A percentile compares a stretch with the other conserved stretches of the same genome.
Conservation (phyloP, 2,797 vertebrate species). For the Mus minutoides region DNA sequence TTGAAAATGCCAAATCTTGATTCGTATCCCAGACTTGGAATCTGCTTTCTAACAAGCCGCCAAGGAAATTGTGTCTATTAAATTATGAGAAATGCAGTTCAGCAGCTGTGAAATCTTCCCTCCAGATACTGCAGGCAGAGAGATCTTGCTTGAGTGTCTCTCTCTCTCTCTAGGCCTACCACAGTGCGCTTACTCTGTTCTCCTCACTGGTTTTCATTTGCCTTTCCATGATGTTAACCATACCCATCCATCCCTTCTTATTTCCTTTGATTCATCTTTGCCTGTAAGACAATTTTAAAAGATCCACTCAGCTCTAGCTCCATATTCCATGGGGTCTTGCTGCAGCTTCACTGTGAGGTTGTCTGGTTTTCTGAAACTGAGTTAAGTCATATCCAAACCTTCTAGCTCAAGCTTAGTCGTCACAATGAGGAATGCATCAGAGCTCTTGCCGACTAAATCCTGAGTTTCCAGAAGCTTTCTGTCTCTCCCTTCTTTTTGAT, state of each 20-base stretch:
- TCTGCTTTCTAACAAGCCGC: conserved; percentile 33
- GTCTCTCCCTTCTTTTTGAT: conserved; percentile 50
- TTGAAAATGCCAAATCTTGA: conserved; percentile 52
- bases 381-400: conserved; percentile 65
- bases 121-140: conserved; percentile 23
- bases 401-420: conserved; percentile 44
- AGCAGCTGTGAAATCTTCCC: conserved; percentile 1
- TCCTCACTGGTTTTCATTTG: conserved; percentile 22
- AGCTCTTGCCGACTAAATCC: conserved; percentile 50
- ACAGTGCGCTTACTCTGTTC: background rate
- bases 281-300: background rate
- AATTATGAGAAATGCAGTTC: conserved; percentile 13
- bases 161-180: background rate
- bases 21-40: conserved; percentile 26
- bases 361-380: conserved; percentile 76
- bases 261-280: conserved; percentile 51
- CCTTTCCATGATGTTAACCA: conserved; percentile 9
- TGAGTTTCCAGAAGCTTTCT: conserved; percentile 49
- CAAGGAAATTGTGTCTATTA: conserved; percentile 9
- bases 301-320: conserved; percentile 51
- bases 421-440: conserved; percentile 34
- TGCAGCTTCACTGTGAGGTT: conserved; percentile 44
- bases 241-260: background rate
- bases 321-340: conserved; percentile 45
- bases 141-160: background rate